Evolutionary conservation across 2,113 vertebrate species (phyloP).

Genomic region (Arizona elegans): DNA sequence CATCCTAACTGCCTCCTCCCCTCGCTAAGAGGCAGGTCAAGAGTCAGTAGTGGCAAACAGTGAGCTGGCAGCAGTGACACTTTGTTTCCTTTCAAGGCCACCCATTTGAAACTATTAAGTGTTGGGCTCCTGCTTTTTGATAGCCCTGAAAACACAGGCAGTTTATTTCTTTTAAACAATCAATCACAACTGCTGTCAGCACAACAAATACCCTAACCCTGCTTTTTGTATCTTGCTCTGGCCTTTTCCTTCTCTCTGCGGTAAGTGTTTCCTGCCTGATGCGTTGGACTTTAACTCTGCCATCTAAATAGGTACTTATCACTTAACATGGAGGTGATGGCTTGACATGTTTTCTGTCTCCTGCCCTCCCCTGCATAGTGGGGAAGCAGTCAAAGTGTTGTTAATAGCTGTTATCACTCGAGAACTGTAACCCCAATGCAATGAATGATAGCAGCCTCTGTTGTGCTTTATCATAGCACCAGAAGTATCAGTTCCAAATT

Average conservation of each 20-base stretch:
- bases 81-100: constrained; percentile 64
- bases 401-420: constrained; percentile 75
- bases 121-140: constrained; percentile 64
- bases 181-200: constrained; percentile 71
- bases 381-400: constrained; percentile 69
- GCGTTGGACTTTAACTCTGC: constrained; percentile 69
- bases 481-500: constrained; percentile 47
- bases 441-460: constrained; percentile 61
- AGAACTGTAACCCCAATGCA: constrained; percentile 67
- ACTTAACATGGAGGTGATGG: constrained; percentile 70
- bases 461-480: constrained; percentile 45
- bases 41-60: constrained; percentile 45
- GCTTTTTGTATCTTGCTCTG: constrained; percentile 61
- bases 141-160: constrained; percentile 63
- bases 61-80: constrained; percentile 38
- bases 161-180: constrained; percentile 72
- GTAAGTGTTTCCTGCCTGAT: constrained; percentile 66
- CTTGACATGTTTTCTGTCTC: constrained; percentile 71
- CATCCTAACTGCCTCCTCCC: constrained; percentile 8
- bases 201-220: constrained; percentile 67
- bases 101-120: constrained; percentile 68
- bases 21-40: constrained; percentile 24
- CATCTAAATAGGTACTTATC: constrained; percentile 73
- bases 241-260: constrained; percentile 45
- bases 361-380: constrained; percentile 63